Evolutionary conservation across 2,797 vertebrate species (phyloP).

Genomic region (Cercopithecus mitis): DNA sequence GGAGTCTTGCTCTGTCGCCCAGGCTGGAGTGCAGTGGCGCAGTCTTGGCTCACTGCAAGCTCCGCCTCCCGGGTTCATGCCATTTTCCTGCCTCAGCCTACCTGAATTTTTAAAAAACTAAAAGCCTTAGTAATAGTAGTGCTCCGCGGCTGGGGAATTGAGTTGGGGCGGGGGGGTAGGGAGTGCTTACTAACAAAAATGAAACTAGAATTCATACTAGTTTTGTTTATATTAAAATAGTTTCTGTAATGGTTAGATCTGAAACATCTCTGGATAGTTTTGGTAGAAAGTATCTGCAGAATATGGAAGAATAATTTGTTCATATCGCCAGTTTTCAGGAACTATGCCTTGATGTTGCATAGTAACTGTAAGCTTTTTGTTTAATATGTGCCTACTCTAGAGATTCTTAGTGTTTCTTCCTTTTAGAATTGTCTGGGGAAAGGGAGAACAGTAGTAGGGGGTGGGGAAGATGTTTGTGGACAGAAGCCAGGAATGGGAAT

Average conservation of each 20-base stretch:
- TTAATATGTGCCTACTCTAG: not conserved
- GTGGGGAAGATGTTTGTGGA: not conserved
- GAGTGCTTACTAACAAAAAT: not conserved
- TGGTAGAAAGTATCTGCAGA: not conserved
- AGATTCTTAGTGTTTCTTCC: not conserved
- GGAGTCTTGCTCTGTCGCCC: too few relatives aligned
- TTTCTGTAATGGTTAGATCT: not conserved
- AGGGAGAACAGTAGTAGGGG: not conserved
- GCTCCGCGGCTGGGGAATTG: not conserved
- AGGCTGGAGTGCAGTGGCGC: too few relatives aligned
- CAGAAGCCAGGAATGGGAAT: not conserved
- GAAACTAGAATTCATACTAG: not conserved
- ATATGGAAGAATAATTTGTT: not conserved
- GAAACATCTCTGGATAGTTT: not conserved
- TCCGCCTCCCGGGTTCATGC: too few relatives aligned
- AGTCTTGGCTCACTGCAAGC: too few relatives aligned
- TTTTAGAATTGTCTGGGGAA: not conserved
- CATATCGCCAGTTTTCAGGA: not conserved
- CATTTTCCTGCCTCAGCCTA: too few relatives aligned
- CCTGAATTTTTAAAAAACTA: too few relatives aligned
- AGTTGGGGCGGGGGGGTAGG: accelerated
- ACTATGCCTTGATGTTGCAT: not conserved
- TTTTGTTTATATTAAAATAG: slow-evolving; percentile 1
- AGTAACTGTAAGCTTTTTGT: not conserved
- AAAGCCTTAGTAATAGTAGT: not conserved